Base-by-base conservation (phyloP, 2,888 invertebrate species). In the Silvanus unidentatus region DNA sequence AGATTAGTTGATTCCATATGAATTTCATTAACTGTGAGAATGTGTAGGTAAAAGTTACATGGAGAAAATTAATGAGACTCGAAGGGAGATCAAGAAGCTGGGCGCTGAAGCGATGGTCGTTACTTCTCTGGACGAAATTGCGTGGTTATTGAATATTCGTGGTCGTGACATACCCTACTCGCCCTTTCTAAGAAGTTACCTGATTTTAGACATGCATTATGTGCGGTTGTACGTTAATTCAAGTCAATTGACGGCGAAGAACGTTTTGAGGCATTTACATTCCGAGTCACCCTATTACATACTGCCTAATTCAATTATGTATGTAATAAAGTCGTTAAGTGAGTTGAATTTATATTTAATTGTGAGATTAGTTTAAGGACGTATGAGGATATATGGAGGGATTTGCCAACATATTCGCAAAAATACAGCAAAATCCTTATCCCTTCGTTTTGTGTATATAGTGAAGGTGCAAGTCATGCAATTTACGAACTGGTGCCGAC, bases 91-190 rank as follows among this genome's bases (percentile, higher is more conserved):
- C 59, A 70, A 72, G 14, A 70, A 75, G 2, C 68, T 76, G n/a
- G 77, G 77, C 0, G 84, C 81, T 1, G 85, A 88, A 56, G 88
- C 88, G 1, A 82, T 92, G 75, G 78, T 94, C 16, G 77, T 95
- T 10, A 90, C 92, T 0, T 86, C 91, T 0, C 70, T 94, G 43
- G 91, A 93, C 58, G 93, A 94, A 69, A 82, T 88, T 36, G 89
- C 92, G 0, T 94, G 93, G 86, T 71, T 94, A 27, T 75, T 93
- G 28, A 95, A 95, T 68, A 80, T 95, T 12, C 78, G 94, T n/a
- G 93, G 91, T 0, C 75, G 80, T 44, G 94, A 95, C 72, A 77
- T 90, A 50, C 85, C 86, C 0, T 84, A 82, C 65, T 87, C 86
- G 1, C 92, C 94, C 0, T 81, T 89, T 12, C 74, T 91, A 6